Evolutionary conservation across 2,888 invertebrate species (phyloP).

Genomic region (Hemicrepidius hirtus): DNA sequence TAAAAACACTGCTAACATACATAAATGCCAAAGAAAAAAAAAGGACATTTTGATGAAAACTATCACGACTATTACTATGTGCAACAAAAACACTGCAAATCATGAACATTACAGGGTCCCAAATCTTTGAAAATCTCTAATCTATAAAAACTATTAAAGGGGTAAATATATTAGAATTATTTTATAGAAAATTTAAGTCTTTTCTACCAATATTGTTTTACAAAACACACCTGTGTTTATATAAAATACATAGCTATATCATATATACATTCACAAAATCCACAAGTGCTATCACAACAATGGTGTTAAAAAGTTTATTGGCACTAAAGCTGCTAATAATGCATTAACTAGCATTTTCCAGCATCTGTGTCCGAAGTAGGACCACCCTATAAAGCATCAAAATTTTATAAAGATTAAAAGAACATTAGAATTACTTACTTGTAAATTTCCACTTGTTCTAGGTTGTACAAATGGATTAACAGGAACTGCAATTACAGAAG

Average conservation of each 20-base stretch:
- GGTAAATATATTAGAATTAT: slow-evolving; percentile 29
- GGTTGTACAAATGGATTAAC: slow-evolving; percentile 58
- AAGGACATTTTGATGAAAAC: neutral
- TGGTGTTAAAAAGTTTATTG: slow-evolving; percentile 55
- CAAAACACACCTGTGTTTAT: slow-evolving; percentile 39
- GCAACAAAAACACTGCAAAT: neutral
- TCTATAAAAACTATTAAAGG: neutral
- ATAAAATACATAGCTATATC: slow-evolving; percentile 39
- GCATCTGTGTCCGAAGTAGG: slow-evolving; percentile 56
- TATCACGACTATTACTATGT: neutral
- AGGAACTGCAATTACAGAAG: slow-evolving; percentile 55
- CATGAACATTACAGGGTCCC: neutral
- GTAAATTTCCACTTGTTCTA: slow-evolving; percentile 50
- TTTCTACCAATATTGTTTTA: slow-evolving; percentile 24
- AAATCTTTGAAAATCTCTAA: neutral
- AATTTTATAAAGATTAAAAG: neutral
- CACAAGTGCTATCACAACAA: slow-evolving; percentile 52
- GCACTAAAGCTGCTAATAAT: slow-evolving; percentile 50
- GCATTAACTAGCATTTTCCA: slow-evolving; percentile 59
- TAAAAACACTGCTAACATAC: neutral
- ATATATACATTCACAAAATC: slow-evolving; percentile 41
- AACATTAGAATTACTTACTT: slow-evolving; percentile 36
- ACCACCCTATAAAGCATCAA: slow-evolving; percentile 49
- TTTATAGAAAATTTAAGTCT: slow-evolving; percentile 21
- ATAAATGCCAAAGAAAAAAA: slow-evolving; percentile 14